Percentiles rank a stretch among this genome's conserved stretches.
Evolutionary conservation across 2,888 invertebrate genomes (phyloP).

Genomic region (Eugnorisma glareosa): DNA sequence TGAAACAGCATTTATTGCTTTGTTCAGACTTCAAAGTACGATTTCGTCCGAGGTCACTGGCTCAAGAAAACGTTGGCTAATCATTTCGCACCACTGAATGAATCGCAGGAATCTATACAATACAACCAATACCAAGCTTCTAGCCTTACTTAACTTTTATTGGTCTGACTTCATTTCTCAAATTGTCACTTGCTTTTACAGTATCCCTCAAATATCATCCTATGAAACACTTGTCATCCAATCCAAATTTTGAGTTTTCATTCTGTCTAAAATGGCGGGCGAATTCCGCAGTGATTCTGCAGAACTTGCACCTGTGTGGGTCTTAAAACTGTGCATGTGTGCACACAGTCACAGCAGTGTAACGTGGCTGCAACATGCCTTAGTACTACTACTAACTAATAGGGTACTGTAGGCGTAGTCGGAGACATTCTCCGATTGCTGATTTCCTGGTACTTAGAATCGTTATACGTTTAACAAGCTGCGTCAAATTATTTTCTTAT

Average conservation of each 20-base stretch:
- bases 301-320: slow-evolving; percentile 70
- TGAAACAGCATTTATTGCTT: slow-evolving; percentile 75
- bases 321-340: slow-evolving; percentile 71
- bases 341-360: slow-evolving; percentile 75
- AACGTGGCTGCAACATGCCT: slow-evolving; percentile 77
- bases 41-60: slow-evolving; percentile 85
- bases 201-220: background rate
- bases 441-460: slow-evolving; percentile 78
- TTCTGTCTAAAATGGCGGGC: slow-evolving; percentile 77
- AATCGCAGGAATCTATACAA: slow-evolving; percentile 68
- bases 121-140: slow-evolving; percentile 59
- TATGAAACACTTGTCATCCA: background rate
- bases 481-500: background rate
- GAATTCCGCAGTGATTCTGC: slow-evolving; percentile 75
- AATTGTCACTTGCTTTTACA: background rate
- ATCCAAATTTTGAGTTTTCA: slow-evolving; percentile 20
- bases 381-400: slow-evolving; percentile 72
- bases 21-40: slow-evolving; percentile 83
- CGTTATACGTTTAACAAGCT: slow-evolving; percentile 24
- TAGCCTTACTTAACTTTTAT: slow-evolving; percentile 4
- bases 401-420: slow-evolving; percentile 81
- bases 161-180: background rate
- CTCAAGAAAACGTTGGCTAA: slow-evolving; percentile 85
- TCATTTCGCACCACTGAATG: slow-evolving; percentile 79
- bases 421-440: slow-evolving; percentile 78